Percentiles rank a stretch among this genome's conserved stretches.
Evolutionary conservation across 2,888 invertebrate species (phyloP).

Genomic region (Dolomedes plantarius): DNA sequence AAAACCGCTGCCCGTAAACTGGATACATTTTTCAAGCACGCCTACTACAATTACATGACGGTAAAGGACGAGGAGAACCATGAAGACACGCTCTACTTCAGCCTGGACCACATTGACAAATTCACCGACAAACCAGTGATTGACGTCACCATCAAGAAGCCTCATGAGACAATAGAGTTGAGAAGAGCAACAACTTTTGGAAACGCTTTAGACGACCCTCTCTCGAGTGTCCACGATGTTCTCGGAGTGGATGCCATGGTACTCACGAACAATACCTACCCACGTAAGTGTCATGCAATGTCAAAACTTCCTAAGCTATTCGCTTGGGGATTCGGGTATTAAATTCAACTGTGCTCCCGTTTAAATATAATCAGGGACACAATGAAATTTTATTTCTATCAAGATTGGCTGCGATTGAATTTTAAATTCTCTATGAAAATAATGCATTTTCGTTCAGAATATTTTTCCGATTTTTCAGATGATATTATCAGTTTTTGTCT

Average conservation of each 20-base stretch:
- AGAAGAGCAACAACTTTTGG: constrained; percentile 13
- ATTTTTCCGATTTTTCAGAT: too few relatives aligned
- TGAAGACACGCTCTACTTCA: not conserved
- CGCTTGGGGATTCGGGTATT: too few relatives aligned
- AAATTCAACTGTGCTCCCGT: too few relatives aligned
- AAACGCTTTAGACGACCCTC: constrained; percentile 35
- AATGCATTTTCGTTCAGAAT: too few relatives aligned
- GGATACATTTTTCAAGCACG: constrained; percentile 49
- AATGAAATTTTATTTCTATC: too few relatives aligned
- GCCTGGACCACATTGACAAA: constrained; percentile 58
- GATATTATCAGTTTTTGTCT: too few relatives aligned
- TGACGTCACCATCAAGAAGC: constrained; percentile 51
- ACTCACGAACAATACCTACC: constrained; percentile 54
- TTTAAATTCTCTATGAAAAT: too few relatives aligned
- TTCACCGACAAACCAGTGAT: constrained; percentile 63
- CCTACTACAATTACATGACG: constrained; percentile 49
- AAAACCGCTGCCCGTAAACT: constrained; percentile 7
- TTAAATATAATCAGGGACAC: too few relatives aligned
- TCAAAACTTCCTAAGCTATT: too few relatives aligned
- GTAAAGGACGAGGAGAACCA: not conserved
- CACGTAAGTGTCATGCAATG: constrained; percentile 50
- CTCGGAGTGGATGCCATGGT: not conserved
- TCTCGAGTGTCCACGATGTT: constrained; percentile 37
- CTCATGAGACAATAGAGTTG: constrained; percentile 44
- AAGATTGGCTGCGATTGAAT: too few relatives aligned